Percentiles rank a stretch among this genome's conserved stretches.
Evolutionary conservation across 2,888 invertebrate species (phyloP).

Genomic region (Aquatica leii): DNA sequence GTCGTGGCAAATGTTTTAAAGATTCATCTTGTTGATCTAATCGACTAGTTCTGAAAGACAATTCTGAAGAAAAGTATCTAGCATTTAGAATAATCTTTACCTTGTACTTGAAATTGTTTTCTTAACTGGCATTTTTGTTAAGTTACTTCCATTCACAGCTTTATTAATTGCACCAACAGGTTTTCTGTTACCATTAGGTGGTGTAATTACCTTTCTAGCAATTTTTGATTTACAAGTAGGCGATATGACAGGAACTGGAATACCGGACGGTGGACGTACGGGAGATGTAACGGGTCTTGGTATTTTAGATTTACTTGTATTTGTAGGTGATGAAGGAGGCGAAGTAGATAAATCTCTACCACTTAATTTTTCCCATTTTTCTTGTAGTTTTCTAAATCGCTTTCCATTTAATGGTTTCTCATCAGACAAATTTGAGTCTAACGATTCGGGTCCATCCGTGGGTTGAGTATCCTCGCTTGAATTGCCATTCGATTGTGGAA

Average conservation of each 20-base stretch:
- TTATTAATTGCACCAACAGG: slow-evolving; percentile 30
- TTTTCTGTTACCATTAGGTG: slow-evolving; percentile 48
- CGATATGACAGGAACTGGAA: slow-evolving; percentile 63
- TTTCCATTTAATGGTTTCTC: slow-evolving; percentile 65
- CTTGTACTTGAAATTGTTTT: slow-evolving; percentile 45
- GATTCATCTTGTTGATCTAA: slow-evolving; percentile 66
- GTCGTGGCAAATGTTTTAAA: slow-evolving; percentile 64
- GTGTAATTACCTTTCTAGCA: slow-evolving; percentile 59
- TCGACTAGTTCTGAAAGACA: slow-evolving; percentile 68
- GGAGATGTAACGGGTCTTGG: slow-evolving; percentile 80
- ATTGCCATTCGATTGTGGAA: slow-evolving; percentile 33
- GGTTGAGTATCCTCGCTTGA: slow-evolving; percentile 41
- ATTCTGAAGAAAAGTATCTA: no score
- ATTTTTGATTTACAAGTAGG: slow-evolving; percentile 46
- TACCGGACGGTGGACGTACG: slow-evolving; percentile 70
- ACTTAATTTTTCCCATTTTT: slow-evolving; percentile 83
- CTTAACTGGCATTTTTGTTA: slow-evolving; percentile 42
- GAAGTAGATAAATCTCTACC: slow-evolving; percentile 61
- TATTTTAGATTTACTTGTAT: slow-evolving; percentile 72
- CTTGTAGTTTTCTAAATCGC: slow-evolving; percentile 78
- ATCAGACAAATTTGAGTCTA: slow-evolving; percentile 56
- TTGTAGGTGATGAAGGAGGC: slow-evolving; percentile 59
- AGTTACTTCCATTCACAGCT: slow-evolving; percentile 36
- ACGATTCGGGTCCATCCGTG: slow-evolving; percentile 54
- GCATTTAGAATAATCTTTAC: no score